Evolutionary conservation across 1,140 invertebrate genomes (phyloP), one percentile per base, ranked within the genome.

Genomic region (Neodiprion virginianus): DNA sequence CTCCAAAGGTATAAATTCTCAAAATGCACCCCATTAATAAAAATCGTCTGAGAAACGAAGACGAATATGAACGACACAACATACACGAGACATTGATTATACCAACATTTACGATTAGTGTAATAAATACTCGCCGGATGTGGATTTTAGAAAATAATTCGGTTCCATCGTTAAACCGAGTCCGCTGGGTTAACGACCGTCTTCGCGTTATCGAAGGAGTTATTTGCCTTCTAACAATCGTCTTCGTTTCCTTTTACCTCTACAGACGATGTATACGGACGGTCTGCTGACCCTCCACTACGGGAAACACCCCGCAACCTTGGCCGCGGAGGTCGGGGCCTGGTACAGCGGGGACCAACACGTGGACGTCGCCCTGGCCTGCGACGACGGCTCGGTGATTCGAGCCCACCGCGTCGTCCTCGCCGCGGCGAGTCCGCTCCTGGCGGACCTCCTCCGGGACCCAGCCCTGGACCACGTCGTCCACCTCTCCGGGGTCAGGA

Each of bases 221-320:
- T 40, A 5, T 40, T 40, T 5, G 28, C 28, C 28, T 40, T 40
- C 28, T 40, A 40, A 40, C 28, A 40, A 40, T 40, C 28, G 28
- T 2, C 5, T 40, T 40, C 28, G 28, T 40, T 40, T 40, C 53
- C 53, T 61, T 0, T 76, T 76, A 73, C 76, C 75, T 21, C 88
- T 88, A 5, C 84, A 91, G 90, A 89, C 88, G 86, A 88, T 88
- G 87, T 88, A 88, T 86, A 84, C 86, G 74, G 86, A 88, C 84
- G 91, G 91, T 84, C 90, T 95, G 89, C 91, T 96, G 90, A 96
- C 95, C 83, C 92, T 96, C 87, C 95, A 95, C 89, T 96, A 96
- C 90, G 94, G 94, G 89, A 96, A 96, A 90, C 95, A 96, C 91
- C 94, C 95, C 90, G 94, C 94, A 88, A 95, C 94, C 86, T 93